phyloP scores from a whole-genome alignment of 2,797 vertebrate genomes.

The Coregonus sp. region DNA sequence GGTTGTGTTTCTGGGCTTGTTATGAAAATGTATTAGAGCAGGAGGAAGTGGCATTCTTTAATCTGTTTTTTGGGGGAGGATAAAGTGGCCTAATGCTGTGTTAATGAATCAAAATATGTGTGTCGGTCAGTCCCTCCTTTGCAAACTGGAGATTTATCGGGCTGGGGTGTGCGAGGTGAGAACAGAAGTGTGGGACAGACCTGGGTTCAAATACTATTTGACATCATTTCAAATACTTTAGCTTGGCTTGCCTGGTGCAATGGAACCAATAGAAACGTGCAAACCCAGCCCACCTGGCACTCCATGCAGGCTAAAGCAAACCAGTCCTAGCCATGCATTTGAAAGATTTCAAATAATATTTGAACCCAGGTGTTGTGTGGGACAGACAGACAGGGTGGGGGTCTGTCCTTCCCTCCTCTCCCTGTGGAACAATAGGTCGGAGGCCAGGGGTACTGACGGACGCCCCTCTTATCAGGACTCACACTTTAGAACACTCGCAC shows the following conservation, averaged over 20 bases:
- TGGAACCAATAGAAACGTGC: not conserved
- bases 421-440: not conserved
- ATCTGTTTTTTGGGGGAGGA: not conserved
- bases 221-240: too few species aligned
- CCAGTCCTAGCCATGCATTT: not conserved
- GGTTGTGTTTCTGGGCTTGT: not conserved
- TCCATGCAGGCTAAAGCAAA: not conserved
- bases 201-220: not conserved
- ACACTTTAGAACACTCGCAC: not conserved
- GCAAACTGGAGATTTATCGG: not conserved
- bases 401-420: not conserved
- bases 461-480: not conserved
- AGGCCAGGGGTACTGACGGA: not conserved
- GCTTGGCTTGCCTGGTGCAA: too few species aligned
- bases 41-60: not conserved
- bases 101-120: not conserved
- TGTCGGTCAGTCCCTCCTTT: not conserved
- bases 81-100: not conserved
- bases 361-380: not conserved
- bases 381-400: not conserved
- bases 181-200: conserved; percentile 20
- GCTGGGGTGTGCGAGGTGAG: conserved; percentile 10
- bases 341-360: not conserved
- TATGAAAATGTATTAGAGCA: not conserved
- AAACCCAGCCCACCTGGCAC: not conserved